Conservation (phyloP, 2,797 vertebrate species). For the Coendou prehensilis region DNA sequence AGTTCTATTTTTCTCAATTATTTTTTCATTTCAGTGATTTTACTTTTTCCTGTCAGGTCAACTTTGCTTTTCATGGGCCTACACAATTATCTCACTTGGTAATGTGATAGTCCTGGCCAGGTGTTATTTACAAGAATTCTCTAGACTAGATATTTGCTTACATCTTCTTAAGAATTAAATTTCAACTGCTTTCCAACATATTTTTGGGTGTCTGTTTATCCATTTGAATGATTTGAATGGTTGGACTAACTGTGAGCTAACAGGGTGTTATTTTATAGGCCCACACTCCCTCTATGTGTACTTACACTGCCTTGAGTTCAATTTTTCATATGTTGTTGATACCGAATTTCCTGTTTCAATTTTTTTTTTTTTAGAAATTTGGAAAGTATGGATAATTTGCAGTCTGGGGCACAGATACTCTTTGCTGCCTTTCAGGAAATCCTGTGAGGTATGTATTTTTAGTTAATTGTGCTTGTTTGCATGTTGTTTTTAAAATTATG, state of each 20-base stretch:
- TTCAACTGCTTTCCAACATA: background rate
- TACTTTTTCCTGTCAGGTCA: background rate
- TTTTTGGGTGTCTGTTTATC: background rate
- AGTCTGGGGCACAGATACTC: background rate
- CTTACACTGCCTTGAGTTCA: background rate
- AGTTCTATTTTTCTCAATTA: background rate
- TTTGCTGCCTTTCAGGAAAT: background rate
- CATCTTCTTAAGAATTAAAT: background rate
- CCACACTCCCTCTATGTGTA: background rate
- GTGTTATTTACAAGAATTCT: background rate
- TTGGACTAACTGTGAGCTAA: background rate
- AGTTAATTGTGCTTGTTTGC: background rate
- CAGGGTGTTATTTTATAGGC: background rate
- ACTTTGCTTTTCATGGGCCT: slow-evolving; percentile 39
- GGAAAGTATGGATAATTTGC: background rate
- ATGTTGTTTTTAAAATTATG: background rate
- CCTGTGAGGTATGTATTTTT: background rate
- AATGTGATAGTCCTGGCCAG: background rate
- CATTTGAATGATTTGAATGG: background rate
- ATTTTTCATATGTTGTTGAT: background rate
- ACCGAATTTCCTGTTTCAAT: background rate
- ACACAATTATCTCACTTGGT: background rate
- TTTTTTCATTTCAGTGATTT: background rate
- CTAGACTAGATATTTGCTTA: background rate
- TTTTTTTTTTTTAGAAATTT: background rate